Evolutionary conservation across 2,797 vertebrate species (phyloP), one percentile per base, ranked within the genome.

Genomic region (Podarcis lilfordi): DNA sequence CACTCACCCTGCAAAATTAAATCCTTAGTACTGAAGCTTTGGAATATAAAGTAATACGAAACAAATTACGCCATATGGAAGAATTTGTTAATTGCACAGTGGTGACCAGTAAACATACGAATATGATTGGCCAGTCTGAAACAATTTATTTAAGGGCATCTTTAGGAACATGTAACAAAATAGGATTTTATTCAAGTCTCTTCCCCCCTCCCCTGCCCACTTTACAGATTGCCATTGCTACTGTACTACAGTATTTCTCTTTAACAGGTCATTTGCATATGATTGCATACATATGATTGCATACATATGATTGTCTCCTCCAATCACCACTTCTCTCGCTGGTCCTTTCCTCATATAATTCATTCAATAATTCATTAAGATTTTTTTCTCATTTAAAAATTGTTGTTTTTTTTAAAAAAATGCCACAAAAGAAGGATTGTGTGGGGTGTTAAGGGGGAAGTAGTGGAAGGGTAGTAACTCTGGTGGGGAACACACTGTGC

Each of bases 101-200:
- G 23, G 8, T 40, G 25, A 3, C 69, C 29, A 72, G 78, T 80
- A 1, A 29, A 9, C 11, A 1, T 8, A 13, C 32, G 23, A 91
- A 80, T 5, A 32, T 2, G 71, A 37, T 21, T 69, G 25, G 35
- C 5, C 77, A n/a, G 68, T 77, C 75, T 59, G 71, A 13, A 93
- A 77, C 17, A 86, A 92, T 37, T 8, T 84, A 40, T 71, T 50
- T 78, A 27, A 5, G 25, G 35, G 86, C 90, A 61, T 1, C 8
- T 35, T 4, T 43, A 3, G 10, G 69, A 50, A 87, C 72, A 78
- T 1, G 85, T 82, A 72, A 35, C 2, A 68, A 90, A 91, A 21
- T 72, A 74, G 50, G 11, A 55, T 55, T 55, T 55, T 55, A 55
- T 55, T 55, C 11, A 55, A 55, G 50, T 4, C 50, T 55, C 50